Evolutionary conservation across 2,797 vertebrate species (phyloP).

Genomic region (Urosaurus nigricauda): DNA sequence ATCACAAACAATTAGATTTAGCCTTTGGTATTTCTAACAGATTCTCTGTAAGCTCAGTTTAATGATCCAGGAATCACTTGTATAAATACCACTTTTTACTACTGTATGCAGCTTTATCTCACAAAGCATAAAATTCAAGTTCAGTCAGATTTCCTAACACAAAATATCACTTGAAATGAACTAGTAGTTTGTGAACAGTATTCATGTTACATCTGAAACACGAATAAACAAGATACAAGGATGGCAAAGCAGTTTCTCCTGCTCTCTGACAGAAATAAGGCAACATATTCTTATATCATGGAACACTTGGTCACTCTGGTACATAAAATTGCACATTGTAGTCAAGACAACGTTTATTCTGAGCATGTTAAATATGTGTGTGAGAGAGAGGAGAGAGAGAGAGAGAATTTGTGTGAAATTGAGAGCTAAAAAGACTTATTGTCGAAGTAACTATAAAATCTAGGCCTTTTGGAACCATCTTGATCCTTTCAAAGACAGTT

Average conservation of each 20-base stretch:
- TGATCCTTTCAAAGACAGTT: neutral
- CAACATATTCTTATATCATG: neutral
- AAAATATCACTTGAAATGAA: neutral
- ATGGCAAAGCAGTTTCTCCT: neutral
- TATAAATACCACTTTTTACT: too few relatives aligned
- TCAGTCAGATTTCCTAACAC: neutral
- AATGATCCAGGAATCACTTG: neutral
- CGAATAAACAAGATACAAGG: neutral
- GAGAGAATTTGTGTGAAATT: constrained; percentile 13
- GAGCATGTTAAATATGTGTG: neutral
- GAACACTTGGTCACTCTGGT: neutral
- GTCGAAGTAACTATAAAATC: fast-evolving
- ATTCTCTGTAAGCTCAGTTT: neutral
- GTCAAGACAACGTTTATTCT: neutral
- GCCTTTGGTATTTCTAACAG: neutral
- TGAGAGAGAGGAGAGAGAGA: neutral
- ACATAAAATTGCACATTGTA: neutral
- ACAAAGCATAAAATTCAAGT: neutral
- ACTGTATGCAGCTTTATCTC: neutral
- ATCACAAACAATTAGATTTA: neutral
- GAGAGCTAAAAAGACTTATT: neutral
- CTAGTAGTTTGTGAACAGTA: neutral
- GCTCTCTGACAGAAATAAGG: neutral
- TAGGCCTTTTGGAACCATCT: constrained; percentile 29
- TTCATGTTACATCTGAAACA: neutral